Evolutionary conservation across 2,113 vertebrate genomes (phyloP).

Genomic region (Gadus chalcogrammus): DNA sequence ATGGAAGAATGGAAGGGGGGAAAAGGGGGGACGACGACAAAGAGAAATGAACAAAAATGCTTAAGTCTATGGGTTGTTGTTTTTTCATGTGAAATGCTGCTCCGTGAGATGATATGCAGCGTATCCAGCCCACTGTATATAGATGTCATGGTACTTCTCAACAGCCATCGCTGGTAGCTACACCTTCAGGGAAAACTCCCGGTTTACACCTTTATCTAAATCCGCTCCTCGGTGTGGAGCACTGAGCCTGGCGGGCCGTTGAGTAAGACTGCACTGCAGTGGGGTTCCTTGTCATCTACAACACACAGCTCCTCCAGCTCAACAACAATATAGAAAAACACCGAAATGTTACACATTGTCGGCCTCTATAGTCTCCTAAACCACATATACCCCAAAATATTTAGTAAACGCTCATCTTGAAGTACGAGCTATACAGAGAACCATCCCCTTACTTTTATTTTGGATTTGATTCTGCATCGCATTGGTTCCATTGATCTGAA

Average conservation of each 20-base stretch:
- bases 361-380: too few species aligned
- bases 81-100: constrained; percentile 7
- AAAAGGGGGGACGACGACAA: not conserved
- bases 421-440: too few species aligned
- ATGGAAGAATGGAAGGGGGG: not conserved
- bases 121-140: constrained; percentile 7
- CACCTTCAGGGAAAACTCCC: constrained; percentile 42
- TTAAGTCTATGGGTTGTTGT: constrained; percentile 7
- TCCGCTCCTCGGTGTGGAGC: constrained; percentile 51
- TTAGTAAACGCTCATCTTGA: too few species aligned
- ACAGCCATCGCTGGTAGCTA: constrained; percentile 41
- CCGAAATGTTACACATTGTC: too few species aligned
- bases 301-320: constrained; percentile 32
- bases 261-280: constrained; percentile 68
- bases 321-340: too few species aligned
- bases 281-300: constrained; percentile 52
- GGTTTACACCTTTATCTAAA: constrained; percentile 68
- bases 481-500: too few species aligned
- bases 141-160: constrained; percentile 34
- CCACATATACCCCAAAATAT: too few species aligned
- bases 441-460: not conserved
- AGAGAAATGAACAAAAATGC: constrained; percentile 12
- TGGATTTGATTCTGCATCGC: too few species aligned
- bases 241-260: constrained; percentile 47
- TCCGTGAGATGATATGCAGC: constrained; percentile 9